Evolutionary conservation across 1,140 invertebrate species (phyloP).

Genomic region (Latrodectus geometricus): DNA sequence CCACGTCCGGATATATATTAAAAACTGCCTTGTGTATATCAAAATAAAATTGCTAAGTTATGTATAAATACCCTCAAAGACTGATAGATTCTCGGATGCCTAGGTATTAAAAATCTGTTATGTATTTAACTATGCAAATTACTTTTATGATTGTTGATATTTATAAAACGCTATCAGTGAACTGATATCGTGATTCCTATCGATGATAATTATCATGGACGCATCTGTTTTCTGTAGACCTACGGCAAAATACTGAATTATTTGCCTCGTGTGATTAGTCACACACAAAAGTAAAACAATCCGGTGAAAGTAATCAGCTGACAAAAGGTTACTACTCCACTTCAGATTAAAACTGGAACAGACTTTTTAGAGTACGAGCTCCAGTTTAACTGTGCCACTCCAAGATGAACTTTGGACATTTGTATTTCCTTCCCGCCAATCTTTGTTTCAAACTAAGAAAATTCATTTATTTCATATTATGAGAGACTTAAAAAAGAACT

Average conservation of each 20-base stretch:
- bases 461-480: conserved; percentile 31
- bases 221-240: background rate
- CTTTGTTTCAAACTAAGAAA: conserved; percentile 24
- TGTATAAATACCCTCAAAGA: conserved; percentile 34
- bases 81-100: conserved; percentile 33
- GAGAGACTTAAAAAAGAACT: conserved; percentile 28
- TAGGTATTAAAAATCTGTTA: conserved; percentile 51
- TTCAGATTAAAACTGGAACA: conserved; percentile 9
- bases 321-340: conserved; percentile 26
- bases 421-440: conserved; percentile 26
- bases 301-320: background rate
- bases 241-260: background rate
- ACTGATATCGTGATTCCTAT: background rate
- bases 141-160: conserved; percentile 52
- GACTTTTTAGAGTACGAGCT: background rate
- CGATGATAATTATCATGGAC: background rate
- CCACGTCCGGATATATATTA: background rate
- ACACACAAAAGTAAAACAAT: background rate
- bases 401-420: conserved; percentile 30
- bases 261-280: conserved; percentile 8
- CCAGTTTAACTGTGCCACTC: conserved; percentile 54
- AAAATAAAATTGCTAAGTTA: conserved; percentile 51
- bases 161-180: conserved; percentile 9
- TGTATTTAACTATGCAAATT: conserved; percentile 62
- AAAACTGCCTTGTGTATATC: conserved; percentile 61